Base-by-base conservation (phyloP, 2,888 invertebrate genomes). In the Anthoptus insignis region DNA sequence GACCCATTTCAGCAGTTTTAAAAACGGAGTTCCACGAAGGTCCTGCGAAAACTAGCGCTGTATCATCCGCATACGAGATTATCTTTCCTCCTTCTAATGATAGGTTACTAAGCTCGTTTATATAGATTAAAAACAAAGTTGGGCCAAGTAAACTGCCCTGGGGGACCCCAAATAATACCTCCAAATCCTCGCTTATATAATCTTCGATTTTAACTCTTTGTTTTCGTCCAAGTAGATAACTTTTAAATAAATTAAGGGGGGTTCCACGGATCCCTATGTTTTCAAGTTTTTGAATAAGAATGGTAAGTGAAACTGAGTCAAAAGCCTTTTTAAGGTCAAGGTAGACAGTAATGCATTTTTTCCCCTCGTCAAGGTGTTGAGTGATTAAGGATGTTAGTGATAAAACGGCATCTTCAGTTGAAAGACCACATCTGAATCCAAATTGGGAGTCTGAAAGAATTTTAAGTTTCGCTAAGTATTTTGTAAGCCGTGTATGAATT, bases 301-400 rank as follows among this genome's bases (percentile, higher is more conserved):
- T n/a, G 16, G 68, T 54, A 16, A 65, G 22, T 3, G 64, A 63
- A 11, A 71, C 65, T 1, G 71, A 65, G 24, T 71, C 71, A 42
- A 70, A 70, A 7, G 71, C 70, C 45, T 70, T 68, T 24, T 59
- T 52, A 3, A 66, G 39, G 19, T 66, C 65, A 42, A 69, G 13
- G 53, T 68, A 72, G 9, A 72, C 56, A 0, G 64, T 29, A 2
- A 69, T 14, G 37, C 45, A 57, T 50, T 71, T 71, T n/a, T 53
- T 39, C 6, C 50, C 47, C 4, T 29, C 32, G 22, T 71, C 66
- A n/a, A 71, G 8, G 16, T 64, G 53, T 5, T 56, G 42, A 3
- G 49, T 59, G 24, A 69, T 56, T 9, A 42, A 24, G 11, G 59
- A 16, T 19, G 57, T 60, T 1, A 69, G 34, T 1, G 52, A 54